Conservation (phyloP, 2,888 invertebrate genomes). For the Protula sp. region DNA sequence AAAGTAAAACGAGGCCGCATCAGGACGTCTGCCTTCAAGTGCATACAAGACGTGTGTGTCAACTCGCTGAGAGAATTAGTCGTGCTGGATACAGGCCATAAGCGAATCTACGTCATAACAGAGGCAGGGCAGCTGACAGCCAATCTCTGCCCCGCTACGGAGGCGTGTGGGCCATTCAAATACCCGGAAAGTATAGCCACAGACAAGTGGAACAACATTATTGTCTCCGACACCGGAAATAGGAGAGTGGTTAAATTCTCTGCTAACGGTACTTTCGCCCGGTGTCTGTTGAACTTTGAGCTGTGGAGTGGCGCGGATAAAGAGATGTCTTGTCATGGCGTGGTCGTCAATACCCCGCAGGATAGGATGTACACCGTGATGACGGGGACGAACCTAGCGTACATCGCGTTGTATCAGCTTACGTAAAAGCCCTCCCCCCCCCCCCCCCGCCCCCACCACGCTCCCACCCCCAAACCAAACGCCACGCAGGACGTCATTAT, state of each 20-base stretch:
- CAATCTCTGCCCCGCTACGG: slow-evolving; percentile 5
- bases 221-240: slow-evolving; percentile 13
- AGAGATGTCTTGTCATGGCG: slow-evolving; percentile 1
- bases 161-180: slow-evolving; percentile 10
- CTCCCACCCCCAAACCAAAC: too few species aligned
- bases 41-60: not conserved
- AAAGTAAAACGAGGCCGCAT: not conserved
- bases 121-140: slow-evolving; percentile 6
- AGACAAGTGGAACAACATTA: slow-evolving; percentile 10
- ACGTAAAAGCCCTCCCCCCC: too few species aligned
- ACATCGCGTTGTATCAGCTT: slow-evolving; percentile 12
- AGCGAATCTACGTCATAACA: slow-evolving; percentile 7
- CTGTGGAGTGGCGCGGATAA: not conserved
- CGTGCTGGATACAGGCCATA: slow-evolving; percentile 2
- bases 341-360: slow-evolving; percentile 1
- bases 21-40: not conserved
- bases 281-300: slow-evolving; percentile 7
- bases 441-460: too few species aligned
- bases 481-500: too few species aligned
- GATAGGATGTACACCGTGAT: slow-evolving; percentile 11
- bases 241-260: slow-evolving; percentile 13
- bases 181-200: slow-evolving; percentile 9
- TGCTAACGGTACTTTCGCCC: slow-evolving; percentile 5
- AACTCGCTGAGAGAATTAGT: not conserved
- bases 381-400: slow-evolving; percentile 10